Base-by-base conservation (phyloP, 2,888 invertebrate species). In the Oscheius sp. region DNA sequence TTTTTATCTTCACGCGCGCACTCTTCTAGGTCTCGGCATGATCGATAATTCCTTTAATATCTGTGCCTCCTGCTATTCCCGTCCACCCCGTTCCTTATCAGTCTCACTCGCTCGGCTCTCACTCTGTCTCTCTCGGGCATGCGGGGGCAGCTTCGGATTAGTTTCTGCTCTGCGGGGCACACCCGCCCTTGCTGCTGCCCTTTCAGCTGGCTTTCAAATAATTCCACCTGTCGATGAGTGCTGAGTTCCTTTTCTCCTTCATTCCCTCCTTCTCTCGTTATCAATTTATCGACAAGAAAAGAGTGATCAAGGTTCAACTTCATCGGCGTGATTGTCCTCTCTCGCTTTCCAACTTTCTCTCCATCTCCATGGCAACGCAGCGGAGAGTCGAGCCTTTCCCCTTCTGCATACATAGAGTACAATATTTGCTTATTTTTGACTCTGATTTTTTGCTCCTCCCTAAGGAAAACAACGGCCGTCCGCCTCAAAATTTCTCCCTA, bases 161-260 rank as follows among this genome's bases (percentile, higher is more conserved):
- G 61, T 61, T 61, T 61, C 61, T 61, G 61, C 61, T 61, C 61
- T 45, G 61, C 61, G 23, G 61, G 61, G 55, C 55, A 55, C 34
- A 34, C 55, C 34, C 55, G 33, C 55, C 20, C n/a, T n/a, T n/a
- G n/a, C n/a, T 17, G 12, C 55, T 55, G 55, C 55, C 55, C 55
- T 55, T 55, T 55, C 34, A 20, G 53, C 33, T 33, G 34, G 34
- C 55, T n/a, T n/a, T 55, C 55, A 61, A 42, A 42, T 20, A 31
- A 27, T 42, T 45, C 42, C 42, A 45, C 61, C 61, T 61, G 42
- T 45, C 45, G 33, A 12, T 23, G 12, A 4, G 27, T 15, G 1
- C 25, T 3, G 23, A 17, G 5, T 23, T 12, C 15, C 29, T 12
- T 52, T 29, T 27, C 29, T 27, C 29, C 12, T n/a, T 10, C 27